Evolutionary conservation across 1,140 invertebrate genomes (phyloP).

Genomic region (Drosophila pseudoobscura): DNA sequence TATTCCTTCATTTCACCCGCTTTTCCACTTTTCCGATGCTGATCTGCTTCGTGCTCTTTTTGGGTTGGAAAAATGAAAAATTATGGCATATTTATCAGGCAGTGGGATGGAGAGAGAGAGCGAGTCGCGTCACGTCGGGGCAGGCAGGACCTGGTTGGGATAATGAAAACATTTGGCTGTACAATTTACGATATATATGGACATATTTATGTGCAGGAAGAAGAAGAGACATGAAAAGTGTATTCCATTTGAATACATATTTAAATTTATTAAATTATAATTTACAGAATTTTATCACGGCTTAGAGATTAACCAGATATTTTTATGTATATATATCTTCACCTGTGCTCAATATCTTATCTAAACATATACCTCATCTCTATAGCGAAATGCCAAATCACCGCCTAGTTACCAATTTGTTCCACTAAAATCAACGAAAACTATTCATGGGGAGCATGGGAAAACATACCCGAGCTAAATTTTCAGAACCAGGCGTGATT

Average conservation of each 20-base stretch:
- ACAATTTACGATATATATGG: not conserved
- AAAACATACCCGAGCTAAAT: not conserved
- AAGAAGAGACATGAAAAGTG: not conserved
- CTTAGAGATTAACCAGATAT: too few species aligned
- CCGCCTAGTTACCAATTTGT: too few species aligned
- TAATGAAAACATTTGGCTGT: slow-evolving; percentile 12
- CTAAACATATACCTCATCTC: too few species aligned
- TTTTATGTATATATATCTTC: too few species aligned
- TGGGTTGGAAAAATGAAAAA: slow-evolving; percentile 58
- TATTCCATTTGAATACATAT: not conserved
- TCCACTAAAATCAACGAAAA: too few species aligned
- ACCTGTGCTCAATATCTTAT: too few species aligned
- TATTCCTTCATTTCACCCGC: slow-evolving; percentile 9
- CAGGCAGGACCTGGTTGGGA: slow-evolving; percentile 10
- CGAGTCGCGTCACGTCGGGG: not conserved
- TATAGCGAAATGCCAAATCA: too few species aligned
- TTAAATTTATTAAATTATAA: too few species aligned
- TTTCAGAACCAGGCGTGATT: slow-evolving; percentile 38
- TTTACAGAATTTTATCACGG: too few species aligned
- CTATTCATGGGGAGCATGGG: too few species aligned
- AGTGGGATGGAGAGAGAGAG: not conserved
- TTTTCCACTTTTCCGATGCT: slow-evolving; percentile 15
- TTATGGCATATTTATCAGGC: slow-evolving; percentile 42
- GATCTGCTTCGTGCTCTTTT: slow-evolving; percentile 16
- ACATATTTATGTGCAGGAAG: too few species aligned